phyloP scores from a whole-genome alignment of 2,888 invertebrate species.

The Ariolimax columbianus region DNA sequence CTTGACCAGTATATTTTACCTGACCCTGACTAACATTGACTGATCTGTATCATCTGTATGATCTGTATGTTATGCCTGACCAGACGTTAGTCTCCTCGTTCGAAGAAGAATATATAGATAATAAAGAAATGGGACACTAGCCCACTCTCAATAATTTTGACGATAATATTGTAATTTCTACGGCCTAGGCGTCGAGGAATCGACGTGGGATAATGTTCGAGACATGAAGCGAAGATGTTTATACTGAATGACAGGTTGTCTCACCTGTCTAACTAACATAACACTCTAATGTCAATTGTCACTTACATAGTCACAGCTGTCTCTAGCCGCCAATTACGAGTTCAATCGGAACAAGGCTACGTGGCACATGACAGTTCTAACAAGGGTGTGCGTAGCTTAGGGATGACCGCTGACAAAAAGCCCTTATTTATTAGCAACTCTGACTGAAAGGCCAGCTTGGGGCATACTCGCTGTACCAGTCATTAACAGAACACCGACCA shows the following conservation, averaged over 20 bases:
- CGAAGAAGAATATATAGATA: too few species aligned
- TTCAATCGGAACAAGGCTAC: background rate
- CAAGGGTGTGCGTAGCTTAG: background rate
- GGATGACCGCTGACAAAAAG: background rate
- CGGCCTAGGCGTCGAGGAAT: background rate
- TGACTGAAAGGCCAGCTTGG: background rate
- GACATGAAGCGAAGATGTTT: background rate
- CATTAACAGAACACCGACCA: background rate
- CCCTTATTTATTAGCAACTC: background rate
- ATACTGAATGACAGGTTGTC: background rate
- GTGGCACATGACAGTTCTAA: background rate
- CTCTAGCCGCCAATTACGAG: background rate
- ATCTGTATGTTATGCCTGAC: too few species aligned
- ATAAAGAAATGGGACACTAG: too few species aligned
- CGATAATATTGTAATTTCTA: too few species aligned
- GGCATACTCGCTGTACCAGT: background rate
- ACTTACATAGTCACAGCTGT: constrained; percentile 5
- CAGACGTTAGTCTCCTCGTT: too few species aligned
- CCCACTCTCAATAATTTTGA: too few species aligned
- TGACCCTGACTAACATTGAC: too few species aligned
- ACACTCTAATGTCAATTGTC: constrained; percentile 15
- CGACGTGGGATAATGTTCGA: background rate
- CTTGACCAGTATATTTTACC: too few species aligned
- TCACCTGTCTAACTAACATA: background rate
- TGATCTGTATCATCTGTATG: too few species aligned